phyloP scores from a whole-genome alignment of 2,113 vertebrate genomes.

The Nipponia nippon region DNA sequence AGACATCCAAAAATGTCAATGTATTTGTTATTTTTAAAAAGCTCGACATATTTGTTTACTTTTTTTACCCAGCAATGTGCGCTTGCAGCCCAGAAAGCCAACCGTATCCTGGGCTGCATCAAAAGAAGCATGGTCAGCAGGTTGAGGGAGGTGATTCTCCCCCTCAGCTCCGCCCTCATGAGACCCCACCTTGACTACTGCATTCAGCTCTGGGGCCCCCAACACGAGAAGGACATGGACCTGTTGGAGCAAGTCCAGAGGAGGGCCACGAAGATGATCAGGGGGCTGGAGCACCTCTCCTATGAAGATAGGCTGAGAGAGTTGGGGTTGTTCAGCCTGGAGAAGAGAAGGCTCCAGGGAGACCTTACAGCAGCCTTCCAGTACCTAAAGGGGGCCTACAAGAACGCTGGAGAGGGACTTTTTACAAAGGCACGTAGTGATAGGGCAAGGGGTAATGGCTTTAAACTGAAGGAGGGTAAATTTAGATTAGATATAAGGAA shows the following conservation, averaged over 20 bases:
- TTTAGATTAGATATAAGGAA: background rate
- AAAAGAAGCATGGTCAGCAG: background rate
- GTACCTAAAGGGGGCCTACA: background rate
- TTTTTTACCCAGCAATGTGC: background rate
- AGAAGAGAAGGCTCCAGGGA: background rate
- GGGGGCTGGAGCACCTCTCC: background rate
- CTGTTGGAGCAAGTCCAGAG: background rate
- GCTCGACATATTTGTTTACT: slow-evolving; percentile 60
- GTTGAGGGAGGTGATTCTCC: background rate
- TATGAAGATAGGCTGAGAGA: background rate
- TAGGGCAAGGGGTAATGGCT: background rate
- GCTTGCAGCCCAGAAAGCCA: background rate
- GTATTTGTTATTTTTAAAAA: slow-evolving; percentile 56
- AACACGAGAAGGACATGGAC: background rate
- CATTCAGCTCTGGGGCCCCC: background rate
- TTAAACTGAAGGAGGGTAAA: background rate
- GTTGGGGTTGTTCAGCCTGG: background rate
- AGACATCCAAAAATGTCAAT: slow-evolving; percentile 31
- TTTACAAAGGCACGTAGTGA: background rate
- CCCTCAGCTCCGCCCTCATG: background rate
- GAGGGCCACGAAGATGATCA: background rate
- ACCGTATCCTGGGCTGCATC: background rate
- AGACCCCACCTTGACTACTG: background rate
- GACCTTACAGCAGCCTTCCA: background rate
- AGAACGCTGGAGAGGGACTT: background rate